Evolutionary conservation across 1,140 invertebrate genomes (phyloP).

Genomic region (Stratiolaelaps scimitus): DNA sequence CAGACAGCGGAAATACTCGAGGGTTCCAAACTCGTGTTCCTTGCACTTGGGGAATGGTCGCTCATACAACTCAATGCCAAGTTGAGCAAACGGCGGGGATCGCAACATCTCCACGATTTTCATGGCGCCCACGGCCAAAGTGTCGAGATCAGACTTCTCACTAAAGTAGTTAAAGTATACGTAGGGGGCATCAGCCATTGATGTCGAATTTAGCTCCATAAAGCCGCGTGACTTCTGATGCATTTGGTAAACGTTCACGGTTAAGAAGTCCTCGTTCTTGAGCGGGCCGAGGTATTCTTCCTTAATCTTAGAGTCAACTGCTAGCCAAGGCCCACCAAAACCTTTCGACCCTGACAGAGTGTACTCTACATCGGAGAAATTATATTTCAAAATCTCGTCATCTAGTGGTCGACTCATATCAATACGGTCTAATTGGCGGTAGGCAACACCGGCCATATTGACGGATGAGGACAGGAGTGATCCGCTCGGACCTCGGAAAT

Average conservation of each 20-base stretch:
- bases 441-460: conserved; percentile 18
- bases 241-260: conserved; percentile 23
- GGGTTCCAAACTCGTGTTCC: background rate
- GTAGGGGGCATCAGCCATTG: background rate
- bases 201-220: background rate
- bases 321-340: conserved; percentile 23
- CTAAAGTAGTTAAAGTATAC: conserved; percentile 26
- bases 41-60: conserved; percentile 18
- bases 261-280: background rate
- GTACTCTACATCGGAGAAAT: conserved; percentile 18
- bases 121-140: conserved; percentile 8
- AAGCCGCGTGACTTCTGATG: conserved; percentile 18
- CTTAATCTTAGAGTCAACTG: conserved; percentile 5
- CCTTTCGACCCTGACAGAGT: conserved; percentile 2
- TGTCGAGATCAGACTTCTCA: conserved; percentile 25
- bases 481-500: background rate
- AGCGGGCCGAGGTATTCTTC: conserved; percentile 1
- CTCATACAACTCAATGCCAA: conserved; percentile 10
- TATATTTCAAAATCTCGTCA: conserved; percentile 14
- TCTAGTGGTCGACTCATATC: conserved; percentile 12
- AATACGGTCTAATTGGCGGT: conserved; percentile 13
- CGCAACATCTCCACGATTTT: conserved; percentile 6
- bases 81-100: conserved; percentile 4
- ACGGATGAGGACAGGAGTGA: conserved; percentile 16
- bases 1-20: conserved; percentile 14